Base-by-base conservation (phyloP, 2,888 invertebrate genomes). In the Hartigia nigra region DNA sequence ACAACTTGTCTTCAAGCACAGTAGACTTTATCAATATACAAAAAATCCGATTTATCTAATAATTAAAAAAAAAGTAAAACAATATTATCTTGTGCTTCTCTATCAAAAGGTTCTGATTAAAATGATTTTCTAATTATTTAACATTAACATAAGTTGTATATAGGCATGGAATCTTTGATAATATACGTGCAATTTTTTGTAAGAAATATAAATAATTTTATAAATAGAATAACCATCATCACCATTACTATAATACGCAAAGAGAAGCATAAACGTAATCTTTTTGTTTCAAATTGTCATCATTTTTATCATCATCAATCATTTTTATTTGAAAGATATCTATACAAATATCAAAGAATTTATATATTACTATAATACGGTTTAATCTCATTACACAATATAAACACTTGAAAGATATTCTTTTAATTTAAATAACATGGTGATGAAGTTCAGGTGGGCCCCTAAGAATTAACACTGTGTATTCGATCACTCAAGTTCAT, bases 341-440 rank as follows among this genome's bases (percentile, higher is more conserved):
- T 55, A 75, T 75, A 37, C n/a, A 12, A 39, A 75, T 75, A 75
- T 39, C 37, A 14, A 37, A 11, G 9, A 70, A 32, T 37, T 69
- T 23, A 70, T 70, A 37, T 76, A 70, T 76, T 31, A n/a, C 39
- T 72, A 37, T 70, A 37, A 37, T 55, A 55, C 9, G 72, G 31
- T 72, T 72, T 72, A 72, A 72, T 72, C 31, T 72, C 72, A 72
- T 72, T 34, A 72, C 34, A 23, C 34, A 31, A 72, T 72, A 55
- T 55, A 23, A 55, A 55, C 23, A 23, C 0, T 55, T 23, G 23
- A 55, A 55, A 55, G 55, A 55, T 55, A 23, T 55, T 55, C 14
- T 55, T 35, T 55, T 55, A 55, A 55, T 9, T 55, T 55, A 55
- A 23, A 23, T 55, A 55, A 55, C 23, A 23, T 23, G 14, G 4